Evolutionary conservation across 2,113 vertebrate genomes (phyloP).

Genomic region (Sciurus niger): DNA sequence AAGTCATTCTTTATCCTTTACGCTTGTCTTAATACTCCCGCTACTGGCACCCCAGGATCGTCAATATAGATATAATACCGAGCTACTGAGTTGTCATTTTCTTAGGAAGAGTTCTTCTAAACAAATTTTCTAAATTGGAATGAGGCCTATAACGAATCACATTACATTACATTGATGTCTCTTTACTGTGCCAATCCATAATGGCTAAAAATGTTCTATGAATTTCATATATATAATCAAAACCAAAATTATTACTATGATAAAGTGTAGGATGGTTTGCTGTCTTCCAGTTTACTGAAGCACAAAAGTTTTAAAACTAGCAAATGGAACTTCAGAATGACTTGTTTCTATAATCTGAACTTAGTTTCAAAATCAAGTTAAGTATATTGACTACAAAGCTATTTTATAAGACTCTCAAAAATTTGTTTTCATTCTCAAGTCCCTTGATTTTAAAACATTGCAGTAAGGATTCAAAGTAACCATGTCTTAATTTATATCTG

Average conservation of each 20-base stretch:
- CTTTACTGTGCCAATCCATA: neutral
- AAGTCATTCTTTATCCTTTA: neutral
- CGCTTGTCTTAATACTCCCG: neutral
- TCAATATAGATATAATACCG: neutral
- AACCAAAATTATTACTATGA: conserved; percentile 26
- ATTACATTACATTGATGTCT: neutral
- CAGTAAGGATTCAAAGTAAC: neutral
- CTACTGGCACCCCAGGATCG: neutral
- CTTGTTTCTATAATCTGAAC: conserved; percentile 56
- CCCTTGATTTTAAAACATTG: conserved; percentile 42
- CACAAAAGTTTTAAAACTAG: conserved; percentile 34
- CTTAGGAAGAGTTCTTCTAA: conserved; percentile 21
- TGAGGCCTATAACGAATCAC: conserved; percentile 5
- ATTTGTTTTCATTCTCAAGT: conserved; percentile 6
- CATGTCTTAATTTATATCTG: neutral
- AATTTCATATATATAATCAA: conserved; percentile 51
- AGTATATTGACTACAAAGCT: neutral
- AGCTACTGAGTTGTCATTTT: neutral
- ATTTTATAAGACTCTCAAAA: conserved; percentile 4
- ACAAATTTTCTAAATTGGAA: conserved; percentile 29
- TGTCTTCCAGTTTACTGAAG: conserved; percentile 31
- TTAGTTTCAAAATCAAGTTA: conserved; percentile 29
- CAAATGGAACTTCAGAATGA: conserved; percentile 41
- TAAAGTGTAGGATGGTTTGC: neutral
- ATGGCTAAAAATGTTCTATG: conserved; percentile 50